These are phyloP conservation scores for Torymus auratus DNA, from an alignment of 2,888 invertebrate species.

Conservation along the genomic window DNA sequence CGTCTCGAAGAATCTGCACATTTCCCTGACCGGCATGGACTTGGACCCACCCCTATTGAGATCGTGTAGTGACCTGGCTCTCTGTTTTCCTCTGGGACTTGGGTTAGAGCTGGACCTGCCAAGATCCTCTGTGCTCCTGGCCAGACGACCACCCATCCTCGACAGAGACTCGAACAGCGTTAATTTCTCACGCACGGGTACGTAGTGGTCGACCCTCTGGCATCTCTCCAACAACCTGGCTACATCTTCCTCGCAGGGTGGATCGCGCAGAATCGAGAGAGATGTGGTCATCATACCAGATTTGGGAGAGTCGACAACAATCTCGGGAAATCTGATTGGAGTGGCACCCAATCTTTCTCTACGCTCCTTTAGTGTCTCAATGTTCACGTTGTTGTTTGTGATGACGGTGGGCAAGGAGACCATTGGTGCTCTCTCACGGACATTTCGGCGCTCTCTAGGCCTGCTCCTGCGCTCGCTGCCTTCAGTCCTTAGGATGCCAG, in stretches of 20 bases:
- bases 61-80: slow-evolving; percentile 84
- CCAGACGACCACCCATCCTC: slow-evolving; percentile 79
- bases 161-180: slow-evolving; percentile 85
- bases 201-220: slow-evolving; percentile 81
- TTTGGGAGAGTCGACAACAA: slow-evolving; percentile 44
- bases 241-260: slow-evolving; percentile 73
- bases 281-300: slow-evolving; percentile 53
- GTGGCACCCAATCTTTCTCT: slow-evolving; percentile 62
- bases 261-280: slow-evolving; percentile 60
- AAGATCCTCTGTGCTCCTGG: slow-evolving; percentile 83
- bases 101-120: slow-evolving; percentile 71
- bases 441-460: slow-evolving; percentile 69
- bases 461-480: slow-evolving; percentile 69
- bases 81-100: slow-evolving; percentile 76
- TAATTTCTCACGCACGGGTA: slow-evolving; percentile 84
- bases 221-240: slow-evolving; percentile 78
- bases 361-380: slow-evolving; percentile 66
- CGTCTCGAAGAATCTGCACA: slow-evolving; percentile 85
- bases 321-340: slow-evolving; percentile 45
- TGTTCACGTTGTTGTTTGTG: slow-evolving; percentile 27
- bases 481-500: slow-evolving; percentile 64
- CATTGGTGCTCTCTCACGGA: slow-evolving; percentile 63
- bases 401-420: slow-evolving; percentile 24
- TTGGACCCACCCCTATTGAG: slow-evolving; percentile 77
- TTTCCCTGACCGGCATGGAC: slow-evolving; percentile 81